Percentiles rank a stretch among this genome's conserved stretches.
Conservation (phyloP, 2,113 vertebrate genomes). For the Oenanthe oenanthe region DNA sequence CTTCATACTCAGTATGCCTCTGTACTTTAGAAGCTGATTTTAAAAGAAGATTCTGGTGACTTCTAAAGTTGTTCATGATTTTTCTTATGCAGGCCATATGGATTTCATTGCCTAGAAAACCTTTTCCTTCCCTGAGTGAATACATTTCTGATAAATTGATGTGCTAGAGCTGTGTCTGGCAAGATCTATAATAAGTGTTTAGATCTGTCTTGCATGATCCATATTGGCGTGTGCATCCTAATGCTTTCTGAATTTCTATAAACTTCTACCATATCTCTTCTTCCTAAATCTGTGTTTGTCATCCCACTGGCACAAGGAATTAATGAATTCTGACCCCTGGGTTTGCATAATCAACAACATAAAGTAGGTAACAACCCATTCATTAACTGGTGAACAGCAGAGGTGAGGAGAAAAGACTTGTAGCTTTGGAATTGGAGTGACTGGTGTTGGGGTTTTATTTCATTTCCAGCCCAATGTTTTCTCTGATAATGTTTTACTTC, state of each 20-base stretch:
- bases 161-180: not conserved
- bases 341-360: not conserved
- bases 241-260: not conserved
- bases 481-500: not conserved
- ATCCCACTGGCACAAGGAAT: not conserved
- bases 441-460: not conserved
- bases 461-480: not conserved
- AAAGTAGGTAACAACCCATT: not conserved
- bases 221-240: not conserved
- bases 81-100: conserved; percentile 2
- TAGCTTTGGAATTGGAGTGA: not conserved
- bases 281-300: conserved; percentile 32
- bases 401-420: not conserved
- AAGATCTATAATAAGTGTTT: not conserved
- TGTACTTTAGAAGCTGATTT: conserved; percentile 3
- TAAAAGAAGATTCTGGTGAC: not conserved
- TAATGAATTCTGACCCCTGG: not conserved
- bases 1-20: not conserved
- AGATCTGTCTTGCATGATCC: not conserved
- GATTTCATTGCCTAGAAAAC: not conserved
- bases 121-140: not conserved
- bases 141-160: conserved; percentile 6
- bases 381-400: not conserved
- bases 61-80: not conserved
- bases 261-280: not conserved